Evolutionary conservation across 2,888 invertebrate genomes (phyloP).

Genomic region (Eretmocerus hayati): DNA sequence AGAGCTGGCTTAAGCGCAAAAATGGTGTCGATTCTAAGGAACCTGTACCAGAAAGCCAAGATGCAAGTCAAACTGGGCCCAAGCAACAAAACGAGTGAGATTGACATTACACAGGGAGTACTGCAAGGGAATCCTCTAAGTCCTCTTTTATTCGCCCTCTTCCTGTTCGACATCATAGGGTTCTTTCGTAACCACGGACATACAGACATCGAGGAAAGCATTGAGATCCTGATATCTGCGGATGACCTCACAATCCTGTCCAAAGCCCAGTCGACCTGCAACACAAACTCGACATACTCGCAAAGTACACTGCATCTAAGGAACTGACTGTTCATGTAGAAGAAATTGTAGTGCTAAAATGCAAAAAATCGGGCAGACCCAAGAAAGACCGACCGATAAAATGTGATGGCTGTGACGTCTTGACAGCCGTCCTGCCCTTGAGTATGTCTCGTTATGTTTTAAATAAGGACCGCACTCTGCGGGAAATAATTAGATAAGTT

Average conservation of each 20-base stretch:
- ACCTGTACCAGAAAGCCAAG: not conserved
- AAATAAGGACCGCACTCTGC: too few species aligned
- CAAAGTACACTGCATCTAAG: not conserved
- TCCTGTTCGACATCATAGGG: not conserved
- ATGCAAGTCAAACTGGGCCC: not conserved
- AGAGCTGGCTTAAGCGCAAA: not conserved
- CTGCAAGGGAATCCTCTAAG: not conserved
- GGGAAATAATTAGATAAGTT: too few species aligned
- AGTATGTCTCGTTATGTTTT: too few species aligned
- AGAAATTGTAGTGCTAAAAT: not conserved
- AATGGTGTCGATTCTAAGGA: not conserved
- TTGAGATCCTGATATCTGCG: not conserved
- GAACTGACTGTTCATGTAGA: not conserved
- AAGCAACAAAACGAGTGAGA: not conserved
- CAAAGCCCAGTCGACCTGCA: not conserved
- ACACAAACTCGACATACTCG: not conserved
- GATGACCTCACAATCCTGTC: not conserved
- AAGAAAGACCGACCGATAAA: too few species aligned
- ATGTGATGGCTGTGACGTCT: not conserved
- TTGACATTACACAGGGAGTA: too few species aligned
- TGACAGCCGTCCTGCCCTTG: too few species aligned
- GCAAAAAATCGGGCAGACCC: too few species aligned
- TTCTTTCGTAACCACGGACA: not conserved
- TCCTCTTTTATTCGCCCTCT: not conserved
- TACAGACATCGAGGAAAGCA: not conserved